phyloP scores from a whole-genome alignment of 2,888 invertebrate species.

The Eupithecia pulchellata region DNA sequence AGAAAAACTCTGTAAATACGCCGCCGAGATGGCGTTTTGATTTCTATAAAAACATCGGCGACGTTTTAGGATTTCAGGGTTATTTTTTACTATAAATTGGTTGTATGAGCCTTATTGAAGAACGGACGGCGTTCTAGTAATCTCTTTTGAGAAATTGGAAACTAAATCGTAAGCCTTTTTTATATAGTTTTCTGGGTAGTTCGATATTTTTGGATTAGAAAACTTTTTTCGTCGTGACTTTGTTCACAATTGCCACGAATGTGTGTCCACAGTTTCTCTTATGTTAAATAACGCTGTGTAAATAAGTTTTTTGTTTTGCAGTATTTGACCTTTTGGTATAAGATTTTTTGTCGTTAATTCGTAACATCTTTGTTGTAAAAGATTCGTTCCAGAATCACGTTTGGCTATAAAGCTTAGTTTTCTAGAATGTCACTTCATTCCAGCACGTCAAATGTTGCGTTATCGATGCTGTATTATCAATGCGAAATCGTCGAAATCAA shows the following conservation, averaged over 20 bases:
- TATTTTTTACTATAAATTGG: constrained; percentile 31
- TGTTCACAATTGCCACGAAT: too few relatives aligned
- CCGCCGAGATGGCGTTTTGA: constrained; percentile 45
- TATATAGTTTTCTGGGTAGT: neutral
- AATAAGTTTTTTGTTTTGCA: too few relatives aligned
- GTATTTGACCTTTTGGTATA: too few relatives aligned
- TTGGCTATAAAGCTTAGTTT: neutral
- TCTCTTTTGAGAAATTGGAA: neutral
- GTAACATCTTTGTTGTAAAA: too few relatives aligned
- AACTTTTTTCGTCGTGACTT: neutral
- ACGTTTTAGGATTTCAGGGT: constrained; percentile 32
- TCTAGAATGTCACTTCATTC: neutral
- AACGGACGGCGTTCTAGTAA: neutral
- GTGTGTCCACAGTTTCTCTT: too few relatives aligned
- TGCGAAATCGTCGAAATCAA: constrained; percentile 17
- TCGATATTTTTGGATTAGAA: neutral
- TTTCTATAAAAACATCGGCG: constrained; percentile 47
- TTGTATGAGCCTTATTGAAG: neutral
- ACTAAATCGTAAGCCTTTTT: neutral
- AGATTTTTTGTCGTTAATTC: too few relatives aligned
- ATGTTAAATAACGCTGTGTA: too few relatives aligned
- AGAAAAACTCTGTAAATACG: constrained; percentile 47
- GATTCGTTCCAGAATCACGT: neutral
- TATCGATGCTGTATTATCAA: neutral
- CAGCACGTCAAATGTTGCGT: neutral